Base-by-base conservation (phyloP, 2,113 vertebrate genomes). In the Neolamprologus cancellatus region DNA sequence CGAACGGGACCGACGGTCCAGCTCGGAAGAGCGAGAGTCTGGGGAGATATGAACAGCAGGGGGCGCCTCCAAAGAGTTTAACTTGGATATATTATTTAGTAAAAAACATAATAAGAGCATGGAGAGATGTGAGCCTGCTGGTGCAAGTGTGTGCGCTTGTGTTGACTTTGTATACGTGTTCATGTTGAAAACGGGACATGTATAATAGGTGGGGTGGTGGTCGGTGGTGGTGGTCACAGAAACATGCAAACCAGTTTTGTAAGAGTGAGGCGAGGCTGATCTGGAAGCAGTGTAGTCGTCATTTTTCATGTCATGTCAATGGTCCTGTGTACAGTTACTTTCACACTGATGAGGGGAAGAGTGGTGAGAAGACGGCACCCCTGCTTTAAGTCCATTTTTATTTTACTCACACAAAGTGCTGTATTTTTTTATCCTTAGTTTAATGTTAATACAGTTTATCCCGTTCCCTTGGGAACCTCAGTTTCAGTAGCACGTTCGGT, bases 11-110 rank as follows among this genome's bases (percentile, higher is more conserved):
- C 89, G 92, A 32, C 95, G 85, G 48, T 97, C 96, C 87, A 97
- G 96, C 90, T 97, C 96, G 0, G 96, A 96, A 80, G 96, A 97
- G 92, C 94, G 96, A 34, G 96, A 97, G 88, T 97, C 96, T 0
- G 96, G 96, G 20, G 96, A 97, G 90, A 96, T 97, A 90, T 97
- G 91, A 94, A 84, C 85, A 61, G 69, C 69, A 32, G 28, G 52
- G 64, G 20, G 46, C 13, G 4, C 66, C 81, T 89, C 82, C 59
- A n/a, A 69, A 28, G 64, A 86, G 61, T 87, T 83, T 79, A 59
- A 80, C 87, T 93, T 88, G 91, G 79, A 90, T 84, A 71, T 81
- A 89, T 88, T 86, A 83, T 90, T 91, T 71, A 88, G 81, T 28
- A 83, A 48, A 83, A 82, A 89, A 69, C 13, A 36, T 81, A 32